Base-by-base conservation (phyloP, 1,140 invertebrate species). In the Babylonia areolata region DNA sequence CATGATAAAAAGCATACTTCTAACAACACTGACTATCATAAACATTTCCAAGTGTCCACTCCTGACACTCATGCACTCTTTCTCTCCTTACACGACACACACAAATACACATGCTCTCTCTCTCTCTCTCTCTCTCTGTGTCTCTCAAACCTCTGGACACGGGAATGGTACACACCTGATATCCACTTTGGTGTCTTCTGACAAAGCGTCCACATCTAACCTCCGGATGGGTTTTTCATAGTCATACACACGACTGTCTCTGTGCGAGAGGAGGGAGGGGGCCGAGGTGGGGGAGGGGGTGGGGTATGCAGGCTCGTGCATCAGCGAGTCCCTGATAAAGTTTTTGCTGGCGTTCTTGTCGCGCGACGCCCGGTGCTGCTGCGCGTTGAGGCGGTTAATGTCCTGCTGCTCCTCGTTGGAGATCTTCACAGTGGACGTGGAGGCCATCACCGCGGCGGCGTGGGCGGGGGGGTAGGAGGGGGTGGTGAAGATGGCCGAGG, bases 371-470 rank as follows among this genome's bases (percentile, higher is more conserved):
- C 85, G 84, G n/a, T 86, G 46, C 33, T 87, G 86, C 33, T 87
- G 81, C 31, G 88, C 79, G 81, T 88, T 88, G 40, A 87, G 84
- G 33, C 81, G 87, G 81, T 89, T 89, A 51, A 87, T 86, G 69
- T 86, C 86, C 78, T 88, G 86, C 79, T 86, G 90, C 87, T 91
- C 90, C 46, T 92, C 91, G 83, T 92, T 92, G 79, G 90, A 90
- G 54, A 91, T 85, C 88, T 92, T 92, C 69, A 89, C 82, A 54
- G 81, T 84, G 33, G 89, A 85, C 69, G 83, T 64, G 81, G 86
- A 80, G 11, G 28, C 23, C 33, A 51, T 40, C 51, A 37, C 31
- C n/a, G 64, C 35, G 0, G 82, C 82, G 23, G 88, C 69, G 77
- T 85, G 81, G 80, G 81, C 81, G 40, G 87, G 85, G 23, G 78